Conservation (phyloP, 2,888 invertebrate genomes). For the Pheosia tremula region DNA sequence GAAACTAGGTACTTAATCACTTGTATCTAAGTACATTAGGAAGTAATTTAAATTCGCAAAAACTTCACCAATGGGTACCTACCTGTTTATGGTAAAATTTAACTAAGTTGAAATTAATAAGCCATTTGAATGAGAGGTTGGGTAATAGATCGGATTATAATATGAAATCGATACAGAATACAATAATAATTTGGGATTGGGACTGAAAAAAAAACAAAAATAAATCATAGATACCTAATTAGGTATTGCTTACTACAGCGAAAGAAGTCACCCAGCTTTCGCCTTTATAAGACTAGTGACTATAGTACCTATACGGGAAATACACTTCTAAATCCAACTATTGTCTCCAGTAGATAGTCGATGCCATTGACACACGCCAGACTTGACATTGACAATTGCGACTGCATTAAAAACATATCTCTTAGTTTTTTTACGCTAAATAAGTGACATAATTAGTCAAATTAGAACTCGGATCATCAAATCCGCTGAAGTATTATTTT, state of each 20-base stretch:
- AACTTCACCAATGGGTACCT: no score
- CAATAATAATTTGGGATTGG: not conserved
- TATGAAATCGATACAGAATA: not conserved
- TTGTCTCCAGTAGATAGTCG: constrained; percentile 9
- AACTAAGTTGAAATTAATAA: not conserved
- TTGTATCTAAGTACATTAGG: no score
- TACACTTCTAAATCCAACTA: no score
- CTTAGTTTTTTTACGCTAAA: constrained; percentile 53
- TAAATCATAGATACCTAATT: not conserved
- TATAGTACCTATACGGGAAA: no score
- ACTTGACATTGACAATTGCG: constrained; percentile 36
- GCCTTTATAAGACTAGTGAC: no score
- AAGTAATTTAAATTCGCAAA: not conserved
- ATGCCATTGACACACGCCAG: constrained; percentile 13
- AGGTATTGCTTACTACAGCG: not conserved
- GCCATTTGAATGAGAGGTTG: not conserved
- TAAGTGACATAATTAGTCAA: constrained; percentile 33
- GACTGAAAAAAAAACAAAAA: not conserved
- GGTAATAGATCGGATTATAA: not conserved
- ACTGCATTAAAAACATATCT: constrained; percentile 61
- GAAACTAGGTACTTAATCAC: no score
- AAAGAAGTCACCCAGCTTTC: not conserved
- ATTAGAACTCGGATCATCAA: constrained; percentile 11
- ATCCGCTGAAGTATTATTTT: no score
- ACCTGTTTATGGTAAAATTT: no score